These are phyloP conservation scores for Scaptomyza polygonia DNA, from an alignment of 2,888 invertebrate genomes.

Conservation along the genomic window DNA sequence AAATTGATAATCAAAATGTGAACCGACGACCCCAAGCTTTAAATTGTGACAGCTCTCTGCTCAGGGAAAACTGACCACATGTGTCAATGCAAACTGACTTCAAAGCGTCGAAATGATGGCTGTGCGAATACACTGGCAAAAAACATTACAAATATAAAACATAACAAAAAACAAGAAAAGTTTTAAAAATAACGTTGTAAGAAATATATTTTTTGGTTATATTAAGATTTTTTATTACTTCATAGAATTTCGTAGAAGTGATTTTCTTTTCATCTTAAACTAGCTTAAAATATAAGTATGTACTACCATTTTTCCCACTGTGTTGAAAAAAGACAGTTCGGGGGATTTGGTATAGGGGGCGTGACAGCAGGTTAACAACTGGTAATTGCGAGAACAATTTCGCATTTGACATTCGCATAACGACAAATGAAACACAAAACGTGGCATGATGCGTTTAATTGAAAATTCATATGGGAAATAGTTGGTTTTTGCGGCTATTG, in stretches of 20 bases:
- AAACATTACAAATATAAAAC: background rate
- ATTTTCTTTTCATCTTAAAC: too few relatives aligned
- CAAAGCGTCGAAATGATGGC: constrained; percentile 69
- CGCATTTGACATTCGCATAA: constrained; percentile 61
- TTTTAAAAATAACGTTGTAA: too few relatives aligned
- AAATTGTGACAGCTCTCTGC: constrained; percentile 48
- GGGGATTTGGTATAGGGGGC: constrained; percentile 2
- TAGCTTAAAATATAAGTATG: too few relatives aligned
- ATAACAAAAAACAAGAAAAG: too few relatives aligned
- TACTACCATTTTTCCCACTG: constrained; percentile 3
- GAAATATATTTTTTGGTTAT: too few relatives aligned
- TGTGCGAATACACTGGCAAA: background rate
- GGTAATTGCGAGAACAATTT: constrained; percentile 61
- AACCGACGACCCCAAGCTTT: background rate
- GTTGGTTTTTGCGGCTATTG: constrained; percentile 25
- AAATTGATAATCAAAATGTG: constrained; percentile 38
- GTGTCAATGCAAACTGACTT: constrained; percentile 71
- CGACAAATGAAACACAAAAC: constrained; percentile 53
- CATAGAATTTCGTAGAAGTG: too few relatives aligned
- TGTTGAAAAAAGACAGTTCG: background rate
- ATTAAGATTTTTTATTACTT: too few relatives aligned
- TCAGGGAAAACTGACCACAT: constrained; percentile 69
- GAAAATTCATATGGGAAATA: constrained; percentile 66
- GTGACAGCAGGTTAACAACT: constrained; percentile 53
- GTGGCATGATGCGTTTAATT: constrained; percentile 52